phyloP scores from a whole-genome alignment of 2,888 invertebrate genomes.

The Amblyjoppa fuscipennis region DNA sequence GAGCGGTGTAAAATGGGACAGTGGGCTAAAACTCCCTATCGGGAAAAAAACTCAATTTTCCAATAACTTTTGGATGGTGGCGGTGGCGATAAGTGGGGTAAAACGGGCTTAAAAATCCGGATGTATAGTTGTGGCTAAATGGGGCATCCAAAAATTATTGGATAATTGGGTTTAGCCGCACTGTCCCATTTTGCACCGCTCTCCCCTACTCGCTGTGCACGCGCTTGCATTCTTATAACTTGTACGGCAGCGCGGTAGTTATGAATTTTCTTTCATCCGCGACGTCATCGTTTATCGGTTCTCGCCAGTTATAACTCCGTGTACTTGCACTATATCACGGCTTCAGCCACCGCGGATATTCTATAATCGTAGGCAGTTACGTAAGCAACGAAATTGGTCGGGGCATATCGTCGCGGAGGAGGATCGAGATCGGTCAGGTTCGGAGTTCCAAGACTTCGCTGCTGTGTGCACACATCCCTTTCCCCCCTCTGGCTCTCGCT shows the following conservation, averaged over 20 bases:
- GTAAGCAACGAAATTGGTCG: conserved; percentile 57
- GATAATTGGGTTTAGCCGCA: no score
- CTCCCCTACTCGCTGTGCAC: background rate
- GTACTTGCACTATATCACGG: background rate
- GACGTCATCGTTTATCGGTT: conserved; percentile 11
- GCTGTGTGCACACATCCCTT: conserved; percentile 4
- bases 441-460: background rate
- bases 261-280: background rate
- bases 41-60: no score
- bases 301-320: background rate
- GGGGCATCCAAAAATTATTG: no score
- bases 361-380: background rate
- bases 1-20: no score
- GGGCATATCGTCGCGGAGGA: conserved; percentile 60
- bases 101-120: no score
- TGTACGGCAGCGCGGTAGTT: background rate
- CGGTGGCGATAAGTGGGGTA: no score
- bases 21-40: no score
- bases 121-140: no score
- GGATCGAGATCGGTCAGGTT: background rate
- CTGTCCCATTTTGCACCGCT: no score
- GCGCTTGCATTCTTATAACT: background rate
- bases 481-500: background rate
- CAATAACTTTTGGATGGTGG: no score
- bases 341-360: background rate